These are phyloP conservation scores for Mesocricetus auratus DNA, from an alignment of 2,113 vertebrate genomes.

Conservation along the genomic window DNA sequence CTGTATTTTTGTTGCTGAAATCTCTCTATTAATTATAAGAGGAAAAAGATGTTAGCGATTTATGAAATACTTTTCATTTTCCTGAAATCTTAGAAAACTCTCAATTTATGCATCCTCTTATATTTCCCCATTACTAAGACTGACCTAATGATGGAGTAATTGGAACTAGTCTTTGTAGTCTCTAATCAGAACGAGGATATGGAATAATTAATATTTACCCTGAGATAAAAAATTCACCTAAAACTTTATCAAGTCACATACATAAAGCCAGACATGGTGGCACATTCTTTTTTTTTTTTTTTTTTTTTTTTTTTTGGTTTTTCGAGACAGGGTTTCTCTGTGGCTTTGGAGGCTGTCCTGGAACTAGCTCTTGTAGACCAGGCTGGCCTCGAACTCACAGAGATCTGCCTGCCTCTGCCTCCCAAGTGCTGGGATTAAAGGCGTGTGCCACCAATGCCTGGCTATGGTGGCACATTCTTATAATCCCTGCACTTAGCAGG, in stretches of 20 bases:
- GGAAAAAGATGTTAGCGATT: constrained; percentile 54
- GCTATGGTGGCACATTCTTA: background rate
- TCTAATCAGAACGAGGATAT: constrained; percentile 58
- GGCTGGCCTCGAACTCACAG: too few species aligned
- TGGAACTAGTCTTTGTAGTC: constrained; percentile 57
- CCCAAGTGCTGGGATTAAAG: too few species aligned
- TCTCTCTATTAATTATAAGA: constrained; percentile 56
- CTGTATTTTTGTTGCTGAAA: constrained; percentile 80
- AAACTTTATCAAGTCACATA: constrained; percentile 55
- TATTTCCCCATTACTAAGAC: background rate
- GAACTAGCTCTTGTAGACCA: too few species aligned
- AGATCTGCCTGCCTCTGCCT: too few species aligned
- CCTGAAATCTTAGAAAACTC: constrained; percentile 63
- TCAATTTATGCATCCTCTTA: constrained; percentile 45
- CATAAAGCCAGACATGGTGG: background rate
- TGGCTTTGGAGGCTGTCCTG: too few species aligned
- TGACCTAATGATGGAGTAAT: constrained; percentile 55
- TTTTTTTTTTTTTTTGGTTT: too few species aligned
- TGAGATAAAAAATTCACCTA: constrained; percentile 47
- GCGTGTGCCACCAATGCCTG: too few species aligned
- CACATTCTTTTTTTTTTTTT: too few species aligned
- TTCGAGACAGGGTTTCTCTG: too few species aligned
- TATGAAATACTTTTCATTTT: constrained; percentile 63
- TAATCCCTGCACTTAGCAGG: background rate
- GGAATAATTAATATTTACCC: constrained; percentile 58